Base-by-base conservation (phyloP, 2,797 vertebrate species). In the Apodemus agrarius region DNA sequence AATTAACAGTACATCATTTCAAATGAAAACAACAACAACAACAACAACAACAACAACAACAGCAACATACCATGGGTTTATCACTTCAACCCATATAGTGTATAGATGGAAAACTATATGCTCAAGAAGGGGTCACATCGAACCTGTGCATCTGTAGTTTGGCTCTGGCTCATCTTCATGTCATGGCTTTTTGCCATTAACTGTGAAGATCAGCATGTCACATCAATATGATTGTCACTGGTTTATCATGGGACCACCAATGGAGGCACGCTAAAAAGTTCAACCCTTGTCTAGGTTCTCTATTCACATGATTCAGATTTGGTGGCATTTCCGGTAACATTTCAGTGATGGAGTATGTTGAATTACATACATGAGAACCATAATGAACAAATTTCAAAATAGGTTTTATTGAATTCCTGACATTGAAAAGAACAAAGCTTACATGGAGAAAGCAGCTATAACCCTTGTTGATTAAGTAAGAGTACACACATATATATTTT, bases 1-100 rank as follows among this genome's bases (percentile, higher is more conserved):
- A 92, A 94, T 85, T 96, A 93, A 85, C 37, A 87, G 49, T 31
- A 31, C 78, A 43, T 90, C 34, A 40, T 78, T 96, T 91, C 81
- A 49, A 93, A 81, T 95, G 63, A 22, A 19, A 84, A 46, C 16
- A 84, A 19, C 37, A 87, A 93, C 69, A 26, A 1, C 16, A 83
- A 17, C 1, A 29, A 69, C 31, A 67, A n/a, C n/a, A n/a, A 19
- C 37, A 87, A 93, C 69, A 26, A 1, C 16, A 83, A 17, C 1
- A 29, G 63, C 31, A 67, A 96, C 67, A 31, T 12, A 24, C 1
- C 22, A 22, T 67, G 1, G 26, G 40, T 94, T 88, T 94, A 37
- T 65, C 74, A 74, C 14, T 40, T 63, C 3, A 63, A 43, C 17
- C 11, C 7, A 24, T 61, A 29, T 2, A 34, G 4, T 74, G 14